These are phyloP conservation scores for Promerops cafer DNA, from an alignment of 2,113 vertebrate genomes.

Conservation along the genomic window DNA sequence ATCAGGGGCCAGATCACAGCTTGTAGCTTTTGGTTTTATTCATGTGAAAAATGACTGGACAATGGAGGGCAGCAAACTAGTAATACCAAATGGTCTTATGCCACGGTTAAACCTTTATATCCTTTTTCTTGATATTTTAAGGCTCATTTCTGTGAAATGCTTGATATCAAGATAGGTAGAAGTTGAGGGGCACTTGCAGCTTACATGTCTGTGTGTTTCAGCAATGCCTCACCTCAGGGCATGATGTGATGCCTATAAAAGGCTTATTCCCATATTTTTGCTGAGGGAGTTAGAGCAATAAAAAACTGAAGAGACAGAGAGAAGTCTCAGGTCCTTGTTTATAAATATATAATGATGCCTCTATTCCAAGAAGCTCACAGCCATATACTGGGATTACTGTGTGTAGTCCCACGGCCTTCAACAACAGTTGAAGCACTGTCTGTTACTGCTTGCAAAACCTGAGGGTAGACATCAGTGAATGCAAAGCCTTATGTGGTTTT, in stretches of 20 bases:
- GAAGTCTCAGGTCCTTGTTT: not conserved
- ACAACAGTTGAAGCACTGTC: not conserved
- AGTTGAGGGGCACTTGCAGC: not conserved
- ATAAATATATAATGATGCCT: not conserved
- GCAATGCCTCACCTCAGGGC: not conserved
- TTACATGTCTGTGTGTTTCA: not conserved
- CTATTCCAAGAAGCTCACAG: not conserved
- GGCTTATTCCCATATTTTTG: not conserved
- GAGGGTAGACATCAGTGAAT: not conserved
- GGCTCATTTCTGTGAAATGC: not conserved
- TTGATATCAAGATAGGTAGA: not conserved
- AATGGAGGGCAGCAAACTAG: not conserved
- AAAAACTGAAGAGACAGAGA: not conserved
- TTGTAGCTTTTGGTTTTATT: not conserved
- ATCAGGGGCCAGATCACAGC: not conserved
- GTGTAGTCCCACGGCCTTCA: not conserved
- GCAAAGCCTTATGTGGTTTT: conserved; percentile 16
- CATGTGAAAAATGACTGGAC: not conserved
- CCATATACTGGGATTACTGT: not conserved
- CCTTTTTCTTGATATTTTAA: not conserved
- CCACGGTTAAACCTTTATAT: not conserved
- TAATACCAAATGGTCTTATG: not conserved
- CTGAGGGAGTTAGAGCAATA: not conserved
- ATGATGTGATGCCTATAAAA: not conserved
- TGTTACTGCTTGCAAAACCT: not conserved